Evolutionary conservation across 64 coral and sea anemone genomes (phyloP).

Genomic region (Montipora sp.): DNA sequence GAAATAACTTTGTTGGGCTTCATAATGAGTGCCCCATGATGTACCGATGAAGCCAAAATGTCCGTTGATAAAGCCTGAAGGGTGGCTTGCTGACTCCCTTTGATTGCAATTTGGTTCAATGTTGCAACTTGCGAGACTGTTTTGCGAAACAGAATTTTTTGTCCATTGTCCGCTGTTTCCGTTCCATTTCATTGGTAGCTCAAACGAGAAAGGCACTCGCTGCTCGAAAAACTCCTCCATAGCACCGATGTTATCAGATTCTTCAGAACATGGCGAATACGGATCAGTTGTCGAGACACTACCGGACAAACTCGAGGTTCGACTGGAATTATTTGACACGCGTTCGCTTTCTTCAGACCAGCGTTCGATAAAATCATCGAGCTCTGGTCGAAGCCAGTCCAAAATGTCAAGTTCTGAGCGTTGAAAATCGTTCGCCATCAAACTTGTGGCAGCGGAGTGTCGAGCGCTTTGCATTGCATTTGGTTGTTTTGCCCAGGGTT

Average conservation of each 20-base stretch:
- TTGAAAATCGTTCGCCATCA: conserved; percentile 22
- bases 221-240: conserved; percentile 73
- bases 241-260: conserved; percentile 38
- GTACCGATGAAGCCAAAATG: background rate
- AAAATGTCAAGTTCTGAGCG: conserved; percentile 46
- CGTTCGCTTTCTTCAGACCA: conserved; percentile 71
- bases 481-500: background rate
- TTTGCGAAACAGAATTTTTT: background rate
- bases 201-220: conserved; percentile 49
- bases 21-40: background rate
- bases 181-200: background rate
- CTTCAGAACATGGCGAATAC: conserved; percentile 64
- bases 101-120: conserved; percentile 13
- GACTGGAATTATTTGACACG: conserved; percentile 3
- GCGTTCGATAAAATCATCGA: conserved; percentile 73
- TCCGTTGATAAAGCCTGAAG: background rate
- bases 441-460: background rate
- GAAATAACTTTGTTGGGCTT: background rate
- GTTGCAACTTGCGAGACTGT: background rate
- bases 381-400: conserved; percentile 70
- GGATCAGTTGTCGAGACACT: conserved; percentile 46
- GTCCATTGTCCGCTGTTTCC: background rate
- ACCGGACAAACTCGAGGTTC: conserved; percentile 35
- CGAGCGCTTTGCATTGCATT: conserved; percentile 12
- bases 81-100: background rate